A percentile compares a stretch with the other conserved stretches of the same genome.
Conservation (phyloP, 1,140 invertebrate genomes). For the Caenorhabditis remanei region DNA sequence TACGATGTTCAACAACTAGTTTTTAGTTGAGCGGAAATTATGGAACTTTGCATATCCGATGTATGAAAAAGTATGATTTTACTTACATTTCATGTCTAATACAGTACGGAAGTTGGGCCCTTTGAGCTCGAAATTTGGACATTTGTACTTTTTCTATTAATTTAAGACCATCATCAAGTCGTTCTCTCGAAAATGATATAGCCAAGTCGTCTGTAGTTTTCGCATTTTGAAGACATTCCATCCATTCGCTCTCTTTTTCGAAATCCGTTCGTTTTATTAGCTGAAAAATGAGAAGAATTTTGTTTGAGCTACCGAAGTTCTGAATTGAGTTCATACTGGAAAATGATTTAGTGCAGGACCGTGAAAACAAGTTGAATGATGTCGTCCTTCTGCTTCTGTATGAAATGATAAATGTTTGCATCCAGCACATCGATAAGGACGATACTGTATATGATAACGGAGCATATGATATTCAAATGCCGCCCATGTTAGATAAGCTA, state of each 20-base stretch:
- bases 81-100: slow-evolving; percentile 1
- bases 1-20: too few species aligned
- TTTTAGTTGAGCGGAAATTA: too few species aligned
- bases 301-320: background rate
- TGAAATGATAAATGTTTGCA: slow-evolving; percentile 3
- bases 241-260: background rate
- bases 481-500: slow-evolving; percentile 8
- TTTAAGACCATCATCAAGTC: background rate
- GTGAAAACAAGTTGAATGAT: background rate
- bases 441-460: background rate
- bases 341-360: background rate
- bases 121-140: background rate
- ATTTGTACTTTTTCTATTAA: slow-evolving; percentile 1
- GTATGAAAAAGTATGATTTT: too few species aligned
- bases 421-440: slow-evolving; percentile 27
- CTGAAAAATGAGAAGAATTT: slow-evolving; percentile 17
- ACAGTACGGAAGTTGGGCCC: background rate
- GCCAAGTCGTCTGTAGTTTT: background rate
- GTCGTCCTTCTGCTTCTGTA: slow-evolving; percentile 27
- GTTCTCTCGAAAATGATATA: background rate
- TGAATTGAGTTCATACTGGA: background rate
- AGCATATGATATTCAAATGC: background rate
- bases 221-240: slow-evolving; percentile 11
- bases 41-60: too few species aligned
- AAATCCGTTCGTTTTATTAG: slow-evolving; percentile 25